phyloP scores from a whole-genome alignment of 2,888 invertebrate species.

The Microctonus aethiopoides region DNA sequence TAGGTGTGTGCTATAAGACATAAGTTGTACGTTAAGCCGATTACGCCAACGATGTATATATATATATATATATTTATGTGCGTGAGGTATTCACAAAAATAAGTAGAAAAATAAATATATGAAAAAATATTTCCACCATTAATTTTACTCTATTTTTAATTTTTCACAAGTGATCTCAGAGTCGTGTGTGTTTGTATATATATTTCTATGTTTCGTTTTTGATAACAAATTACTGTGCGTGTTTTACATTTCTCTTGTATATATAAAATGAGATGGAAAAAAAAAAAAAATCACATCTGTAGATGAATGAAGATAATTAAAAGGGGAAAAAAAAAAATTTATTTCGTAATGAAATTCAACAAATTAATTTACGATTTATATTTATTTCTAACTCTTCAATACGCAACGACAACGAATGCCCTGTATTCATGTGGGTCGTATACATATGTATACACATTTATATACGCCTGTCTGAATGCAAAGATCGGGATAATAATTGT shows the following conservation, averaged over 20 bases:
- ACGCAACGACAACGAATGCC: conserved; percentile 9
- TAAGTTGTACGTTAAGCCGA: not conserved
- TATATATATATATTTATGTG: not conserved
- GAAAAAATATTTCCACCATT: not conserved
- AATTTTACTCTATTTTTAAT: not conserved
- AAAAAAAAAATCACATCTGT: not conserved
- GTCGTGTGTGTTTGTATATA: not conserved
- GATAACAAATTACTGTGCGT: not conserved
- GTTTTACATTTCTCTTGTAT: not conserved
- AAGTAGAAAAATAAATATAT: not conserved
- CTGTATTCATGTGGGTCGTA: conserved; percentile 4
- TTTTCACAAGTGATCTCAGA: not conserved
- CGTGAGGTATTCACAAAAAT: not conserved
- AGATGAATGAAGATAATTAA: not conserved
- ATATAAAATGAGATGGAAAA: not conserved
- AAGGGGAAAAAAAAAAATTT: no score
- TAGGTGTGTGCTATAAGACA: no score
- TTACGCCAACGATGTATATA: not conserved
- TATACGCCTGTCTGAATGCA: conserved; percentile 42
- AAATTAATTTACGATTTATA: not conserved
- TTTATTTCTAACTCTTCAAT: not conserved
- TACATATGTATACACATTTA: not conserved
- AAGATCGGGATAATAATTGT: conserved; percentile 43
- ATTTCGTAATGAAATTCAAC: not conserved
- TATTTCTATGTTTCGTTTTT: no score